Evolutionary conservation across 2,113 vertebrate genomes (phyloP), one percentile per base, ranked within the genome.

Genomic region (Scortum barcoo): DNA sequence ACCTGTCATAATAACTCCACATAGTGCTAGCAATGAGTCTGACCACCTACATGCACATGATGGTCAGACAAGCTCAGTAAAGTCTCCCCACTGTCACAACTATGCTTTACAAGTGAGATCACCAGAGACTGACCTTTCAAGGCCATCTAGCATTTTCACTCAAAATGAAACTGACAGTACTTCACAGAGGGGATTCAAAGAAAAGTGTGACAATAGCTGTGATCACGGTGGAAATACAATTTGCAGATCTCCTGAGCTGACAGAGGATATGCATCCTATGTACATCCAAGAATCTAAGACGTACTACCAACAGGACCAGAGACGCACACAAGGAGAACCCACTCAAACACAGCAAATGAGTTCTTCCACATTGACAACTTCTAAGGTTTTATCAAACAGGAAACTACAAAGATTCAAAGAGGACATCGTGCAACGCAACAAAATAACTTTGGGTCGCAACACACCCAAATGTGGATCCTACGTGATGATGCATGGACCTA

Each of bases 371-470:
- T 46, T 9, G 19, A 81, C 28, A 5, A 48, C 4, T 53, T 51
- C 58, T 5, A 78, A 54, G 42, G 67, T 67, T 54, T 54, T 33
- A 24, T 56, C 68, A 0, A 80, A 85, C 9, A 83, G 61, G 28
- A 92, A 83, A 57, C 88, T 26, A 33, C 50, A 74, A 62, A 93
- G 70, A 68, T 65, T 38, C 19, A 93, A 60, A 33, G 92, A 92
- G 60, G 89, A 97, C 85, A 95, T 97, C 54, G 94, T 99, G 51
- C 92, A 95, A 73, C 95, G 91, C 19, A 99, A 99, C 86, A 98
- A 96, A 73, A 65, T 7, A 63, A 98, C 97, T 33, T 90, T 99
- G 85, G 97, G 97, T 0, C 79, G 96, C 1, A 92, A 33, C 5
- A 30, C 62, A 22, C 83, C 80, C 30, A 95, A 92, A 84, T 62